A percentile compares a stretch with the other conserved stretches of the same genome.
Evolutionary conservation across 1,140 invertebrate species (phyloP).

Genomic region (Drosophila aff.): DNA sequence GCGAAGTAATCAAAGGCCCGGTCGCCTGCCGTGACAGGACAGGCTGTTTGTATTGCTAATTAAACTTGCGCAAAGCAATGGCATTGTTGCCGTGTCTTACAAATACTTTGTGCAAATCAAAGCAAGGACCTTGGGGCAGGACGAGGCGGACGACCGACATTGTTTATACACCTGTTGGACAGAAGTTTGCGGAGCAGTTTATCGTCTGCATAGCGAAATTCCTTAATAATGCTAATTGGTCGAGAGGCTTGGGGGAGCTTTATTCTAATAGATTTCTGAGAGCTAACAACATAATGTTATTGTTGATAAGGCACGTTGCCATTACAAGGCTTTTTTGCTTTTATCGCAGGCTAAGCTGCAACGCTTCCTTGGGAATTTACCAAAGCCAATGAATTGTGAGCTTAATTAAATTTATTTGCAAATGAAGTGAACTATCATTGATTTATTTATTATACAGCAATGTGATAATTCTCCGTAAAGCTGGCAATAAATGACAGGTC

Average conservation of each 20-base stretch:
- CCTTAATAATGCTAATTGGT: slow-evolving; percentile 77
- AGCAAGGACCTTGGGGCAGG: slow-evolving; percentile 27
- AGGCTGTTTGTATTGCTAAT: slow-evolving; percentile 75
- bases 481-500: background rate
- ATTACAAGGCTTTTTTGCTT: background rate
- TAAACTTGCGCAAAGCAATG: slow-evolving; percentile 69
- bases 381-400: background rate
- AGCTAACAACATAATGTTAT: slow-evolving; percentile 26
- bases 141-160: slow-evolving; percentile 10
- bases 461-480: background rate
- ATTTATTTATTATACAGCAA: background rate
- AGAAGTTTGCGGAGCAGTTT: slow-evolving; percentile 1
- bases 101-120: slow-evolving; percentile 81
- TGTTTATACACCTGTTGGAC: slow-evolving; percentile 34
- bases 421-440: background rate
- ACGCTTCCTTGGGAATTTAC: background rate
- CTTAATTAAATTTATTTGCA: background rate
- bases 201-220: slow-evolving; percentile 1
- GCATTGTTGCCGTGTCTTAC: slow-evolving; percentile 64
- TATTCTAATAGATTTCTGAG: slow-evolving; percentile 29
- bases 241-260: slow-evolving; percentile 1
- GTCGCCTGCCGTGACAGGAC: slow-evolving; percentile 24
- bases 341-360: background rate
- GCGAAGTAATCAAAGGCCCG: slow-evolving; percentile 9
- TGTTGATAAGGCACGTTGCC: background rate